These are phyloP conservation scores for Illadopsis cleaveri DNA, from an alignment of 2,113 vertebrate species.

Conservation along the genomic window DNA sequence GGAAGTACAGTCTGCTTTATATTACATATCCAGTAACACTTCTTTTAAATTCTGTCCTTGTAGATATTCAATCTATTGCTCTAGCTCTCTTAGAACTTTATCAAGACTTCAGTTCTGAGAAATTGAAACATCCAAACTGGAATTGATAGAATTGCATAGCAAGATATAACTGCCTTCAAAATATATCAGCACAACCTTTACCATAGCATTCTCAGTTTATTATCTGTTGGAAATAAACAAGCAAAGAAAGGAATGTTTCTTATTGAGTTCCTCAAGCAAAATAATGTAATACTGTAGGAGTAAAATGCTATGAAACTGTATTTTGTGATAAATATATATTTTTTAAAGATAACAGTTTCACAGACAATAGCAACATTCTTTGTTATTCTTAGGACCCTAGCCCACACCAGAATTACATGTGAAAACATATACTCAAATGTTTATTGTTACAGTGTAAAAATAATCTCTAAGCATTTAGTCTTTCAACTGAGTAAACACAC, in stretches of 20 bases:
- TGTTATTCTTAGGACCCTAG: neutral
- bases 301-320: neutral
- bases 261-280: neutral
- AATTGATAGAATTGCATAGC: neutral
- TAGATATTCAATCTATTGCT: neutral
- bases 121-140: neutral
- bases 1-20: neutral
- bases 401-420: neutral
- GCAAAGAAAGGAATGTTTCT: neutral
- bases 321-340: rapidly evolving
- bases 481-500: neutral
- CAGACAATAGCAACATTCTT: neutral
- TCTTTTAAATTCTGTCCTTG: neutral
- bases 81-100: neutral
- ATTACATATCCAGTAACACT: neutral
- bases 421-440: neutral
- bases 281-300: neutral
- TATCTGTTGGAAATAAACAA: neutral
- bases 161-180: neutral
- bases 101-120: neutral
- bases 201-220: neutral
- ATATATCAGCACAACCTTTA: neutral
- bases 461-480: neutral
- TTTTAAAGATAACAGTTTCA: neutral
- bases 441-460: neutral